Percentiles rank a stretch among this genome's conserved stretches.
phyloP scores from a whole-genome alignment of 37 sponge, comb jelly and placozoan genomes.

The Halichondria panicea region DNA sequence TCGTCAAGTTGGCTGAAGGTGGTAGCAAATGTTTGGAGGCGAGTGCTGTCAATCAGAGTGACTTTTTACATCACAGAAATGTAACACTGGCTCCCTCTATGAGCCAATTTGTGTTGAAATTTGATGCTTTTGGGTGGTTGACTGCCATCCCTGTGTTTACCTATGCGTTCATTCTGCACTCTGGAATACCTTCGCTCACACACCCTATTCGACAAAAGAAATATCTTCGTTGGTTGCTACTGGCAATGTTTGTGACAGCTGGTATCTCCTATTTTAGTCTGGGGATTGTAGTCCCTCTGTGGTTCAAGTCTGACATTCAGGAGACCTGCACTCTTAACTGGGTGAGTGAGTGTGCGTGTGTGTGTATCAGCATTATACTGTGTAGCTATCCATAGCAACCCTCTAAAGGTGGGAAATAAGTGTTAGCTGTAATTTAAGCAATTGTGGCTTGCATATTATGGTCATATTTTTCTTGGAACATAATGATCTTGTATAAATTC shows the following conservation, averaged over 20 bases:
- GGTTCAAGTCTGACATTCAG: constrained; percentile 56
- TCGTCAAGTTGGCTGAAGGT: constrained; percentile 37
- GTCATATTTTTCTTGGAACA: too few relatives aligned
- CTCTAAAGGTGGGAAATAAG: too few relatives aligned
- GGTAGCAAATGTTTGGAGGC: constrained; percentile 13
- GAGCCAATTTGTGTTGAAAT: constrained; percentile 44
- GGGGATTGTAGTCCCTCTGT: constrained; percentile 78
- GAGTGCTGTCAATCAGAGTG: too few relatives aligned
- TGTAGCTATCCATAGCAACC: too few relatives aligned
- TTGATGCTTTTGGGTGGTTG: constrained; percentile 73
- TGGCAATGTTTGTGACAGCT: constrained; percentile 49
- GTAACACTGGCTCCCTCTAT: not conserved
- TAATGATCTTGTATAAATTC: too few relatives aligned
- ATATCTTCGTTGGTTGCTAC: constrained; percentile 46
- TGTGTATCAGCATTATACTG: too few relatives aligned
- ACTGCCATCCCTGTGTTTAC: constrained; percentile 75
- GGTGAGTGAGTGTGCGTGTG: constrained; percentile 43
- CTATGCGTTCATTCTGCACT: constrained; percentile 80
- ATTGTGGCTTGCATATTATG: too few relatives aligned
- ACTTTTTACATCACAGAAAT: not conserved
- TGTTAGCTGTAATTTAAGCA: too few relatives aligned
- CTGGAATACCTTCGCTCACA: constrained; percentile 72
- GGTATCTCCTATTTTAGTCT: constrained; percentile 57
- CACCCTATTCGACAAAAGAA: constrained; percentile 73
- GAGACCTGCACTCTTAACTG: constrained; percentile 86